Evolutionary conservation across 1,140 invertebrate species (phyloP).

Genomic region (Pseudomyrmex dendroicus): DNA sequence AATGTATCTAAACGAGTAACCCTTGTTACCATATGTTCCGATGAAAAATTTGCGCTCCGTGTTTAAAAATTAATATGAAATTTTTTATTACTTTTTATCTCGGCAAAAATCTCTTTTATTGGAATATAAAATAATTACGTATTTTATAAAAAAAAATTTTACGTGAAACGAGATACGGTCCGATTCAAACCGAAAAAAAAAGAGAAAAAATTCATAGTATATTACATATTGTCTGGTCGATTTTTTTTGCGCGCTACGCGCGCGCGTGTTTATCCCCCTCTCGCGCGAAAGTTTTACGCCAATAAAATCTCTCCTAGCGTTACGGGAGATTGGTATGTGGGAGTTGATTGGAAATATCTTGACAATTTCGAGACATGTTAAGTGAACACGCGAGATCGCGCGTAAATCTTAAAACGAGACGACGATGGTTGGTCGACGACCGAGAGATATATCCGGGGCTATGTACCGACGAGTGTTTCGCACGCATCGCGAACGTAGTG

Average conservation of each 20-base stretch:
- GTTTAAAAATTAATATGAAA: slow-evolving; percentile 61
- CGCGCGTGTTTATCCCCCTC: background rate
- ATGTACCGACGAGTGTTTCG: slow-evolving; percentile 23
- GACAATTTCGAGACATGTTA: slow-evolving; percentile 29
- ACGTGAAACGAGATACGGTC: slow-evolving; percentile 42
- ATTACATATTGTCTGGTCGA: slow-evolving; percentile 50
- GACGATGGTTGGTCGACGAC: slow-evolving; percentile 34
- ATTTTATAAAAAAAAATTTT: slow-evolving; percentile 58
- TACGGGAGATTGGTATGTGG: background rate
- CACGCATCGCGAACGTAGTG: slow-evolving; percentile 46
- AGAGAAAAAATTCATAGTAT: slow-evolving; percentile 57
- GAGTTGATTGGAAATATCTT: background rate
- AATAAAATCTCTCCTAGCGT: slow-evolving; percentile 26
- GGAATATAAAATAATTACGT: slow-evolving; percentile 61
- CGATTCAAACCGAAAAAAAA: slow-evolving; percentile 42
- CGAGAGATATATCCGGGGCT: too few relatives aligned
- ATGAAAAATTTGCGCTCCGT: slow-evolving; percentile 53
- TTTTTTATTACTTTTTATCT: slow-evolving; percentile 62
- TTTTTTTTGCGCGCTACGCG: background rate
- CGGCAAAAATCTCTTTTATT: slow-evolving; percentile 59
- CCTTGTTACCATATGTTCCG: slow-evolving; percentile 51
- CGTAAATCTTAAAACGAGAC: slow-evolving; percentile 13
- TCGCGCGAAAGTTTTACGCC: background rate
- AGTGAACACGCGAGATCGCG: slow-evolving; percentile 29
- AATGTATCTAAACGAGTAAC: slow-evolving; percentile 57